Evolutionary conservation across 2,888 invertebrate genomes (phyloP), one percentile per base, ranked within the genome.

Genomic region (Lordiphosa fenestrarum): DNA sequence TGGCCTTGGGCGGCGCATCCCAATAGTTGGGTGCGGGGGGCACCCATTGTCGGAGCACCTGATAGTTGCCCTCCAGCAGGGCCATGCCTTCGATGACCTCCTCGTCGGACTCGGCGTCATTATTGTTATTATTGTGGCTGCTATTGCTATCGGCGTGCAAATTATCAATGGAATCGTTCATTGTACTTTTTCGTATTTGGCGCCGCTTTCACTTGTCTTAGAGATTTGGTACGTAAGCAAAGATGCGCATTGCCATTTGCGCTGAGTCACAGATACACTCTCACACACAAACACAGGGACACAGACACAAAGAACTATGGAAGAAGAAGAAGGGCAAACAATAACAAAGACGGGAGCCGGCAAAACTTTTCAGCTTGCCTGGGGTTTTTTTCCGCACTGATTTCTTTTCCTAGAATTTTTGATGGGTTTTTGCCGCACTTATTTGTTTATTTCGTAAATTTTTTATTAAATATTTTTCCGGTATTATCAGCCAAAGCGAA

Each of bases 11-110:
- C 23, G 89, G 89, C 35, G 89, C 89, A 83, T 89, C 88, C 89
- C 89, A 89, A 80, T 88, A 89, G 69, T 88, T 87, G 33, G 89
- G 89, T 7, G 89, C 89, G 51, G 89, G 89, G 53, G 89, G 89
- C 59, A 89, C 89, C 89, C 89, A 89, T 71, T 89, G 88, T 44
- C 88, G 84, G 41, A 89, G 84, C 65, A 89, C 84, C 71, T 89
- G 89, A 71, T 89, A 89, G 77, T 89, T 89, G 73, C 89, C 89
- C 68, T 89, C 89, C 33, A 89, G 87, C 73, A 89, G 76, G 67
- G 89, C 87, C 89, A 89, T 89, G 71, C 88, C 86, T 73, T 89
- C 88, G 55, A 89, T 86, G 71, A 87, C 84, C 81, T 89, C 89
- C 74, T 88, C 89, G 55, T 89, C 89, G 36, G 89, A 89, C 30